Evolutionary conservation across 2,113 vertebrate species (phyloP), one percentile per base, ranked within the genome.

Genomic region (Pandion haliaetus): DNA sequence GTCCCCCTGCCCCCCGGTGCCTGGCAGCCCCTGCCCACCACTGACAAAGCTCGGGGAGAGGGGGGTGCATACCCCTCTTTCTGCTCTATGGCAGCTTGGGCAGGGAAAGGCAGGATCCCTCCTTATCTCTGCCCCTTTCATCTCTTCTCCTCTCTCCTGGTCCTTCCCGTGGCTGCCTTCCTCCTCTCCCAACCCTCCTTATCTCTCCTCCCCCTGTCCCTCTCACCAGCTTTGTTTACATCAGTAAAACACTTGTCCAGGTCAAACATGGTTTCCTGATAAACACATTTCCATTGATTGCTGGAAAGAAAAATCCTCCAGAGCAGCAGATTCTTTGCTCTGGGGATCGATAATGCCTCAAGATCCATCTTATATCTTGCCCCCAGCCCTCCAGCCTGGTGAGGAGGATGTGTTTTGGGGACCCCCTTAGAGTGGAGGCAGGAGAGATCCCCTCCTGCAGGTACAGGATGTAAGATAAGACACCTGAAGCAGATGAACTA

Each of bases 231-330:
- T 91, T 49, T 86, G 31, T 96, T 97, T 84, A 84, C 72, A 94
- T 38, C 89, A 78, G 57, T 96, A 28, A 79, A 94, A 95, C 79
- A 69, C 89, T 94, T 91, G 86, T 73, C 59, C 66, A 17, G 90
- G 90, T 91, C 96, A 96, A 91, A 77, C 67, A 32, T 3, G 0
- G 58, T 76, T 95, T 52, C 61, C 82, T 77, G 90, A 97, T 97
- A 98, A 98, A 96, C 71, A 83, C 73, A 77, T 95, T 96, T 87
- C 80, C 95, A 97, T 95, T 95, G 97, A 97, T 92, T 95, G 69
- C 87, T 93, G 87, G 82, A 90, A 96, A 96, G 82, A 71, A 95
- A 73, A 52, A 89, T 69, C 77, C 69, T 91, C 83, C 73, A 20
- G 86, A 93, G 50, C 3, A 91, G 88, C 44, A 80, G 71, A 67